Evolutionary conservation across 2,888 invertebrate genomes (phyloP), one percentile per base, ranked within the genome.

Genomic region (Margaritifera margaritifera): DNA sequence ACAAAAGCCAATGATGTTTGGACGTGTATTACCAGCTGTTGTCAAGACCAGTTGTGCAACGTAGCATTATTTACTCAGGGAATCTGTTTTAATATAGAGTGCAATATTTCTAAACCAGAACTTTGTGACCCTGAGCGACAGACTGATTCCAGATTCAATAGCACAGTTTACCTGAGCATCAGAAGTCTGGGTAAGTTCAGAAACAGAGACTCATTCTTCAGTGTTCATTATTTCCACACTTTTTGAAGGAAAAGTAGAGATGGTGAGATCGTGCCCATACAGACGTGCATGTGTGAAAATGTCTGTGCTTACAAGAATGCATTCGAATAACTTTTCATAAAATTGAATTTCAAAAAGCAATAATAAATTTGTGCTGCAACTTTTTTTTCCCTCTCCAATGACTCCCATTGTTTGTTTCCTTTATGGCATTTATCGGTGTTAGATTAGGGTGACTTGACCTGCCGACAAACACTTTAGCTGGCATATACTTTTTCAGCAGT

Each of bases 71-170:
- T 62, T 64, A 74, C 75, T 51, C 56, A 72, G 20, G 19, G 63
- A 11, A 72, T 54, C 6, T 78, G 78, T 55, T 78, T 71, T 58
- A 60, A 62, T 56, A 74, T 78, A 15, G 61, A 72, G 56, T 78
- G 78, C 59, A 68, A 78, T 69, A 57, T n/a, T 22, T 63, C 70
- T 19, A 53, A 67, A 18, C 53, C 58, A n/a, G 69, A 67, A 18
- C 62, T 70, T 54, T 78, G 78, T 69, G 74, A 75, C 25, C 68
- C 78, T 11, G 54, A 54, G 6, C 22, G 19, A 18, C 60, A 31
- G 18, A 53, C 55, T 18, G 72, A 67, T n/a, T 22, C 70, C 5
- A 74, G 68, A 55, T 74, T 69, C 56, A 72, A 73, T 58, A 55
- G 55, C n/a, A 75, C 78, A 5, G 60, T 62, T 27, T 73, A 66